Evolutionary conservation across 2,797 vertebrate species (phyloP).

Genomic region (Coilia nasus): DNA sequence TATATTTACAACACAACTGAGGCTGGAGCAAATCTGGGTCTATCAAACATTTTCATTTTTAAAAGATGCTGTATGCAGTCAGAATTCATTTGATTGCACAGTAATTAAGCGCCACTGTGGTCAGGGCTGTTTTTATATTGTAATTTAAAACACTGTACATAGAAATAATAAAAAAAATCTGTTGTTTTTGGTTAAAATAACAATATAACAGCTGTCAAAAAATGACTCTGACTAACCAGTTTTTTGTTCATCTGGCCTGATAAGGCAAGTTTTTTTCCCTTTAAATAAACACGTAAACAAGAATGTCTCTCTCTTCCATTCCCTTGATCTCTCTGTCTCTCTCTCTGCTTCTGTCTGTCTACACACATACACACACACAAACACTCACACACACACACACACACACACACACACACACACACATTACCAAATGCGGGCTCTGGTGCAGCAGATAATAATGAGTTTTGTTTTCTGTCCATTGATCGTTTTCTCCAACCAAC

Average conservation of each 20-base stretch:
- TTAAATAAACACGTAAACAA: background rate
- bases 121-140: background rate
- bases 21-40: background rate
- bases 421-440: background rate
- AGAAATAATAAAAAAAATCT: background rate
- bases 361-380: background rate
- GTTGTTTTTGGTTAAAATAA: background rate
- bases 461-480: constrained; percentile 1
- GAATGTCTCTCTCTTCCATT: background rate
- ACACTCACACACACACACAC: background rate
- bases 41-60: no score
- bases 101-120: background rate
- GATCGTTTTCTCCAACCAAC: background rate
- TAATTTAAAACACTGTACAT: background rate
- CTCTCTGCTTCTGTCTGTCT: background rate
- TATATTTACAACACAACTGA: background rate
- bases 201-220: background rate
- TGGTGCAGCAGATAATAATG: constrained; percentile 6
- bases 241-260: background rate
- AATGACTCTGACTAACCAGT: background rate
- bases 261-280: background rate
- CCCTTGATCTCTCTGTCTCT: background rate
- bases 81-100: background rate
- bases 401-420: constrained; percentile 5
- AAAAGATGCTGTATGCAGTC: background rate